These are phyloP conservation scores for Acestrorhynchus altus DNA, from an alignment of 2,797 vertebrate genomes.

Conservation along the genomic window DNA sequence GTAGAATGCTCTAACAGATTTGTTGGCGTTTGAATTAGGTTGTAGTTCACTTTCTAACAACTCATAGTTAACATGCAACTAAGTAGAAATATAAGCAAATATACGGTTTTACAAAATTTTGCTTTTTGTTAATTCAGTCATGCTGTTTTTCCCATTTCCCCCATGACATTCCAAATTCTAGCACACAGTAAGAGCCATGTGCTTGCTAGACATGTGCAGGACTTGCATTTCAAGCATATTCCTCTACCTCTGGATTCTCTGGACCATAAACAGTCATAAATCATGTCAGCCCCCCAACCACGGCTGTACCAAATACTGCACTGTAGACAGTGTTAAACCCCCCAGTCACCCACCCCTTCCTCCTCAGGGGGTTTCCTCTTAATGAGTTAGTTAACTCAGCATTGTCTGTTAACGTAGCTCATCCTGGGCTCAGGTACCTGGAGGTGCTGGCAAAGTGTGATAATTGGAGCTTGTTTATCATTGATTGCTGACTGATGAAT, in stretches of 20 bases:
- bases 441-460: conserved; percentile 65
- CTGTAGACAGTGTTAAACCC: conserved; percentile 38
- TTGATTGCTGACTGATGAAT: conserved; percentile 66
- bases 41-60: not conserved
- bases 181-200: not conserved
- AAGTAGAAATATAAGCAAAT: not conserved
- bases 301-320: conserved; percentile 22
- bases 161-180: not conserved
- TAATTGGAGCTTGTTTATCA: conserved; percentile 74
- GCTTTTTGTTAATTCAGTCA: not conserved
- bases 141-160: not conserved
- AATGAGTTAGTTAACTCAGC: conserved; percentile 73
- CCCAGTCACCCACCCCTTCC: not conserved
- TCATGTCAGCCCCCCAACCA: conserved; percentile 63
- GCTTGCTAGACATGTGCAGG: not conserved
- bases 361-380: conserved; percentile 57
- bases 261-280: conserved; percentile 68
- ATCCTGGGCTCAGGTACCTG: conserved; percentile 55
- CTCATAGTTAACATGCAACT: not conserved
- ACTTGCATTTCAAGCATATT: conserved; percentile 8
- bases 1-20: not conserved
- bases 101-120: not conserved
- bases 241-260: conserved; percentile 22
- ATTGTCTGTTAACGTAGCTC: conserved; percentile 62
- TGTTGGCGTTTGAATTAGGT: not conserved